Base-by-base conservation (phyloP, 2,113 vertebrate species). In the Ammodytes dubius region DNA sequence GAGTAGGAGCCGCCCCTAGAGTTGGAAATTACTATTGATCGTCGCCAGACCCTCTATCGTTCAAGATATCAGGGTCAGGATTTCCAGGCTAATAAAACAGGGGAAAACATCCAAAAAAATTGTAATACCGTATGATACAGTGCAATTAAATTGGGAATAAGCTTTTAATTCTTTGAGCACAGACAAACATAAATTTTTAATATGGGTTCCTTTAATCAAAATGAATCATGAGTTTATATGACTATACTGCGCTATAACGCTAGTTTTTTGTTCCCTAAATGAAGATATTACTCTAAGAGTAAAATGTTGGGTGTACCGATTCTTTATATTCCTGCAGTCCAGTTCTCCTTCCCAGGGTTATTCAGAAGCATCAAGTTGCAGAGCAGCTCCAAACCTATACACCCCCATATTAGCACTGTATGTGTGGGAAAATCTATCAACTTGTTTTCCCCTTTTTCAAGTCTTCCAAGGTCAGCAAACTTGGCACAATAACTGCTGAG, bases 401-500 rank as follows among this genome's bases (percentile, higher is more conserved):
- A 39, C 19, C 10, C n/a, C 59, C 7, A 4, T 54, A 0, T 52
- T 9, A 46, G 13, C 0, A 12, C 40, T 78, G 1, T 27, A 54
- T 69, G 42, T 79, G 77, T 73, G 35, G 4, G 35, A 40, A 5
- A 17, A 46, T 57, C 37, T 12, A 43, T 61, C 3, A 50, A 27
- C 15, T n/a, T 42, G 3, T 11, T n/a, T 67, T n/a, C 40, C 6
- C 8, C 49, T 27, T 46, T 67, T 75, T 59, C 7, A 49, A 15
- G 39, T 57, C 57, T 12, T 56, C 57, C 81, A 70, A 87, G 84
- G 84, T 85, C 74, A 83, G 76, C 14, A 43, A 35, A 74, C 68
- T 81, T 79, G 86, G 80, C 73, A 87, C 65, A 40, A 47, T 74
- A 81, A 85, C 74, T 69, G 71, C 77, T 27, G 69, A 85, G 86